These are phyloP conservation scores for Papilio dardanus DNA, from an alignment of 1,140 invertebrate species.

Conservation along the genomic window DNA sequence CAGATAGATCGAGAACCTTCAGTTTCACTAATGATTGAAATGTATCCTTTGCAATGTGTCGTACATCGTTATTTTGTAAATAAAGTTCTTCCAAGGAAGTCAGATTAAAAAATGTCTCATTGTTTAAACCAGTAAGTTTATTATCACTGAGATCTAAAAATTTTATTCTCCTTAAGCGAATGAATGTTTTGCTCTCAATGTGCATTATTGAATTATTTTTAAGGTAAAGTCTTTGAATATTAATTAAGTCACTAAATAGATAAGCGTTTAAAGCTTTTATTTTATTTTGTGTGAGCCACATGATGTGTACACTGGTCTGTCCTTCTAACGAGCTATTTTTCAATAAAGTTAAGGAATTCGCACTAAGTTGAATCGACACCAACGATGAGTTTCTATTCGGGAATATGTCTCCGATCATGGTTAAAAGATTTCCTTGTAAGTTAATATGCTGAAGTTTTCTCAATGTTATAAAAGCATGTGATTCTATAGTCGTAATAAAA, in stretches of 20 bases:
- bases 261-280: slow-evolving; percentile 87
- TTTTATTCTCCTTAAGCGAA: slow-evolving; percentile 88
- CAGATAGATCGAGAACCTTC: slow-evolving; percentile 85
- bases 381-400: slow-evolving; percentile 88
- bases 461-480: slow-evolving; percentile 91
- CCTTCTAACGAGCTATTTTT: slow-evolving; percentile 90
- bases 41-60: slow-evolving; percentile 84
- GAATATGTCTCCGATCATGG: slow-evolving; percentile 91
- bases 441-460: slow-evolving; percentile 94
- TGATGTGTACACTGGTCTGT: slow-evolving; percentile 91
- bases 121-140: slow-evolving; percentile 85
- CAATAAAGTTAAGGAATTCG: slow-evolving; percentile 90
- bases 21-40: slow-evolving; percentile 85
- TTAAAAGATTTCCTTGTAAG: slow-evolving; percentile 91
- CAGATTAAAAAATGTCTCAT: slow-evolving; percentile 85
- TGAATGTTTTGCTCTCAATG: slow-evolving; percentile 92
- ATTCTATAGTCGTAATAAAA: slow-evolving; percentile 90
- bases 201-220: slow-evolving; percentile 91
- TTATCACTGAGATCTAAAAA: slow-evolving; percentile 92
- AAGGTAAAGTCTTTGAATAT: slow-evolving; percentile 90
- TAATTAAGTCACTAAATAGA: slow-evolving; percentile 88
- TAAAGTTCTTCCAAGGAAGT: slow-evolving; percentile 86
- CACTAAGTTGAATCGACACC: slow-evolving; percentile 92
- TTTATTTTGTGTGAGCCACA: slow-evolving; percentile 93
- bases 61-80: slow-evolving; percentile 85